Evolutionary conservation across 2,797 vertebrate genomes (phyloP).

Genomic region (Micropoecilia bifurca): DNA sequence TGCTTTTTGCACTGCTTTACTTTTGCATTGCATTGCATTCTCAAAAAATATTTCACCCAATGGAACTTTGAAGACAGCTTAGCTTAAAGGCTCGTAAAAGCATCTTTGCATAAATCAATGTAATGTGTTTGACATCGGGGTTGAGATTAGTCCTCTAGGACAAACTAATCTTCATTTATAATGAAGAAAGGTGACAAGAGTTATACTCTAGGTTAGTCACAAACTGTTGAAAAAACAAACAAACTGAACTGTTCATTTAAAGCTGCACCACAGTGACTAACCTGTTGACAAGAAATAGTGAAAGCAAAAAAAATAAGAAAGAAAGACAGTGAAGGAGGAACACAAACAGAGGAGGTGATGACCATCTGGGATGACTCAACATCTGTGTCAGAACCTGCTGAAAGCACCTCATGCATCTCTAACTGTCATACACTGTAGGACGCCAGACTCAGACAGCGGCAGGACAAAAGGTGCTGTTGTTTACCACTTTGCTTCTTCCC

Average conservation of each 20-base stretch:
- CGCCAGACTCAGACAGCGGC: slow-evolving; percentile 72
- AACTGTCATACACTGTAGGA: slow-evolving; percentile 72
- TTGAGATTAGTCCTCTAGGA: neutral
- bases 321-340: slow-evolving; percentile 21
- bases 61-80: neutral
- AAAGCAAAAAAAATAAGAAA: slow-evolving; percentile 2
- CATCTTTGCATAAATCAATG: neutral
- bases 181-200: no score
- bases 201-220: no score
- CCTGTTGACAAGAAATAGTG: slow-evolving; percentile 16
- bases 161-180: no score
- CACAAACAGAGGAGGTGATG: slow-evolving; percentile 33
- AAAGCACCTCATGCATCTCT: slow-evolving; percentile 62
- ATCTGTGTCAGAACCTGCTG: slow-evolving; percentile 57
- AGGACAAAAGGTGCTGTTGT: slow-evolving; percentile 81
- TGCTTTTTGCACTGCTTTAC: neutral
- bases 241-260: slow-evolving; percentile 24
- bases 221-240: neutral
- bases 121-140: neutral
- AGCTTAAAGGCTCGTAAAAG: neutral
- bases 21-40: neutral
- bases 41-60: neutral
- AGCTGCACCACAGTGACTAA: slow-evolving; percentile 32
- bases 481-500: slow-evolving; percentile 66
- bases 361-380: slow-evolving; percentile 71